Percentiles rank a stretch among this genome's conserved stretches.
These are phyloP conservation scores for Notarius quadriscutis DNA, from an alignment of 2,113 vertebrate genomes.

Conservation along the genomic window DNA sequence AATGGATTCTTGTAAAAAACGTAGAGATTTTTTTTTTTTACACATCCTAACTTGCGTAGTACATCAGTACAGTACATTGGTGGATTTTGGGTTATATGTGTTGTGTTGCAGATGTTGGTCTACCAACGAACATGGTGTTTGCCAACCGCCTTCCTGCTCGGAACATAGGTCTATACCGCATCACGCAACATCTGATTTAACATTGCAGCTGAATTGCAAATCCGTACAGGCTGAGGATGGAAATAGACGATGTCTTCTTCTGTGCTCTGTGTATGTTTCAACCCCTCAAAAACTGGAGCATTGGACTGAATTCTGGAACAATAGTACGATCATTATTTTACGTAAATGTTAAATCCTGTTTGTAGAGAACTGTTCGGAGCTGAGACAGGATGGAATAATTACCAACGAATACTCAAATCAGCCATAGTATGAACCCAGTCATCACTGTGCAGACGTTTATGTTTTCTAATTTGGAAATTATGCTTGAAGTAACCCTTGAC, in stretches of 20 bases:
- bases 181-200: constrained; percentile 17
- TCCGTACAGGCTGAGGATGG: neutral
- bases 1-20: neutral
- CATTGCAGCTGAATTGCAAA: constrained; percentile 13
- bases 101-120: neutral
- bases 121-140: neutral
- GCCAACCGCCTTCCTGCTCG: neutral
- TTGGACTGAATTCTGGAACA: neutral
- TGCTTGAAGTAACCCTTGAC: neutral
- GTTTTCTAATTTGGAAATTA: neutral
- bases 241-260: neutral
- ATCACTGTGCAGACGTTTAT: neutral
- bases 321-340: neutral
- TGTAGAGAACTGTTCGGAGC: neutral
- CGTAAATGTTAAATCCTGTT: neutral
- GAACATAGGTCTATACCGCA: neutral
- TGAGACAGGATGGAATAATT: neutral
- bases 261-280: neutral
- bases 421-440: neutral
- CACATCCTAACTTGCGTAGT: neutral
- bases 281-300: neutral
- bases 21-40: neutral
- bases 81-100: neutral
- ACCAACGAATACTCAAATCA: neutral
- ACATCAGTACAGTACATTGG: neutral